Base-by-base conservation (phyloP, 2,113 vertebrate genomes). In the Riparia riparia region DNA sequence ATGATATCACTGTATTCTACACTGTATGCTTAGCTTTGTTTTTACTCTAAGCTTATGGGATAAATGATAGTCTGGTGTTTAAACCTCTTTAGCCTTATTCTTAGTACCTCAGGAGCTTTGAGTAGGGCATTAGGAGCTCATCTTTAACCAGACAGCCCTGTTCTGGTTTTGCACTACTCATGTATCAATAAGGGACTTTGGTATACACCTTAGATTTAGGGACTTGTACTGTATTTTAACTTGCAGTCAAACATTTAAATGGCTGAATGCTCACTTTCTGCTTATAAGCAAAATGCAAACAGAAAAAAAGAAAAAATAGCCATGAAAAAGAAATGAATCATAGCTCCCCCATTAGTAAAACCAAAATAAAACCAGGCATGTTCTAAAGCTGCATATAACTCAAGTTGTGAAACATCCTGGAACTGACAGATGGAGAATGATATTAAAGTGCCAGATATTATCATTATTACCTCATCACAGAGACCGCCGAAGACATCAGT, bases 361-460 rank as follows among this genome's bases (percentile, higher is more conserved):
- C 44, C 28, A 76, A 87, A 89, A 76, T 91, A 95, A 89, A 94
- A 44, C 21, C 28, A 83, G 54, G 42, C 58, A 37, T 92, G 64
- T 92, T 95, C 76, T 84, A 78, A 92, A 89, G 69, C 65, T 96
- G 91, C 87, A 71, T 95, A 63, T 83, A 89, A 76, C 61, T 61
- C 65, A 84, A 93, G 70, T 77, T 90, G 50, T 89, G 84, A 94
- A 90, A 86, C 45, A 90, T 90, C 84, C 65, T 93, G 77, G 29
- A 93, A 69, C 41, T 93, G 74, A 58, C 82, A 96, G 96, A 95
- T 94, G 90, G 86, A 89, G 70, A 91, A 72, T 61, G 37, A 90
- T 90, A 85, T 88, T 86, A 53, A 80, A 96, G 42, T 76, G 39
- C 26, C 71, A 95, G 74, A 93, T 97, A 95, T 82, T 94, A 60